phyloP scores from a whole-genome alignment of 2,113 vertebrate species.

The Protobothrops mucrosquamatus region DNA sequence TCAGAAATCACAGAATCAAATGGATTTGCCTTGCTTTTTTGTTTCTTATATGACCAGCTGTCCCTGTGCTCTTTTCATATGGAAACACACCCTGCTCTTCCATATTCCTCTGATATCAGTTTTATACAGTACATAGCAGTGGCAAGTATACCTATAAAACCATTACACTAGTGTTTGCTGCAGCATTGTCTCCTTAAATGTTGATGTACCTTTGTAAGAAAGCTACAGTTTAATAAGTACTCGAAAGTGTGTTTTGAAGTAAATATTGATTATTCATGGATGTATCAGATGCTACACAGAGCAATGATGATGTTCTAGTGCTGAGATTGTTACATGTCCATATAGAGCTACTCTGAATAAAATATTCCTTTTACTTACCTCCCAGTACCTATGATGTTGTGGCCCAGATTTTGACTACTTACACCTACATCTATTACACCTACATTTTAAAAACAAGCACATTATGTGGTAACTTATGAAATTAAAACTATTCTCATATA shows the following conservation, averaged over 20 bases:
- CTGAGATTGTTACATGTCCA: not conserved
- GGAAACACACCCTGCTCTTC: conserved; percentile 17
- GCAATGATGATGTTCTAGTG: not conserved
- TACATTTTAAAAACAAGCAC: not conserved
- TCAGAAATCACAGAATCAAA: conserved; percentile 20
- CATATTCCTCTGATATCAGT: not conserved
- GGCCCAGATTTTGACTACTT: not conserved
- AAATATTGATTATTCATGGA: not conserved
- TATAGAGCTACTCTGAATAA: not conserved
- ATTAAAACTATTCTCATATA: not conserved
- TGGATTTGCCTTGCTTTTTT: not conserved
- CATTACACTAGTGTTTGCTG: not conserved
- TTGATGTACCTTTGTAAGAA: not conserved
- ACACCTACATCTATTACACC: not conserved
- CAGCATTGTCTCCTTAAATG: not conserved
- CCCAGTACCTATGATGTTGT: not conserved
- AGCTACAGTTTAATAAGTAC: not conserved
- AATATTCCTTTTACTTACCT: not conserved
- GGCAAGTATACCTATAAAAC: not conserved
- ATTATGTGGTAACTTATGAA: not conserved
- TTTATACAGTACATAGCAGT: not conserved
- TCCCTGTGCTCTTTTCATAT: conserved; percentile 12
- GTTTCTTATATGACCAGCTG: conserved; percentile 20
- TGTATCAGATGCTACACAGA: not conserved
- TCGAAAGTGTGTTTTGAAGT: not conserved